Conservation (phyloP, 1,140 invertebrate species). For the Trissolcus basalis region DNA sequence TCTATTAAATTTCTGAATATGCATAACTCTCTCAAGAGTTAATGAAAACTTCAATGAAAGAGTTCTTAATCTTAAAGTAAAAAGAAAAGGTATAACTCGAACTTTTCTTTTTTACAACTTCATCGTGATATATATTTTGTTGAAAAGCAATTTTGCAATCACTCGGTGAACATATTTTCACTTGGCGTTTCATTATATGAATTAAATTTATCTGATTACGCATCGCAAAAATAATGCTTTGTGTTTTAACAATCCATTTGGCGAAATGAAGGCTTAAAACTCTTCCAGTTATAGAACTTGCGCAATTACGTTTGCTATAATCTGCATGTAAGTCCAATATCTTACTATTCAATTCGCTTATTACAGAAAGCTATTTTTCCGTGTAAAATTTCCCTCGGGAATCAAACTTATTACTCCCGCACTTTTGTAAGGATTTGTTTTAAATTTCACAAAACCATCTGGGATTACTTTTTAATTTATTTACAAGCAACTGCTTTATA, state of each 20-base stretch:
- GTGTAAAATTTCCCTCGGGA: conserved; percentile 28
- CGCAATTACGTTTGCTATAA: conserved; percentile 5
- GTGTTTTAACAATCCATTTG: conserved; percentile 1
- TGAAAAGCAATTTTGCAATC: neutral
- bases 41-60: neutral
- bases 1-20: neutral
- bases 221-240: neutral
- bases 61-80: neutral
- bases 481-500: conserved; percentile 7
- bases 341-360: conserved; percentile 27
- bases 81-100: neutral
- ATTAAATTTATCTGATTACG: neutral
- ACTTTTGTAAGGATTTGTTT: conserved; percentile 8
- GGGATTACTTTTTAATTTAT: conserved; percentile 27
- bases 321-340: conserved; percentile 22
- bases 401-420: conserved; percentile 20
- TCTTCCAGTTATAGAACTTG: conserved; percentile 2
- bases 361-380: conserved; percentile 21
- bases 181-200: too few species aligned
- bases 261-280: conserved; percentile 5
- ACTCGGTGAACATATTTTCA: neutral
- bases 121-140: neutral
- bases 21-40: neutral
- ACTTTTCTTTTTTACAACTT: neutral
- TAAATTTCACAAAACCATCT: conserved; percentile 10